phyloP scores from a whole-genome alignment of 2,113 vertebrate genomes.

The Chaenogobius annularis region DNA sequence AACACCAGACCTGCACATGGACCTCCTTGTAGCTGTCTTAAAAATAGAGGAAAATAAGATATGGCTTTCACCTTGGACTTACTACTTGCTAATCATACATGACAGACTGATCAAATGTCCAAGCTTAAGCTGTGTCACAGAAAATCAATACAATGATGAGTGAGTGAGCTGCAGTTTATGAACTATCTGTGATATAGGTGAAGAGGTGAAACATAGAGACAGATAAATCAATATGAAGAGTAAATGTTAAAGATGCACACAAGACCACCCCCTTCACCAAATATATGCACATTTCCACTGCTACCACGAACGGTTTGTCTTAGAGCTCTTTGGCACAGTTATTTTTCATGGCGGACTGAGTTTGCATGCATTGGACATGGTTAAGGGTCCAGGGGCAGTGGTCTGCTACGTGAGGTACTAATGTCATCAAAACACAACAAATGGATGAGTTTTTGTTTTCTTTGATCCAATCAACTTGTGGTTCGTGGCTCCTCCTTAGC shows the following conservation, averaged over 20 bases:
- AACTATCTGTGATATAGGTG: constrained; percentile 3
- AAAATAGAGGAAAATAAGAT: neutral
- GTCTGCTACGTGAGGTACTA: no score
- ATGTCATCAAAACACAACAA: no score
- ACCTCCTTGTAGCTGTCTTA: constrained; percentile 6
- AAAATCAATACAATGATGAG: constrained; percentile 32
- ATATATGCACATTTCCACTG: no score
- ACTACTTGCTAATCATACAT: constrained; percentile 32
- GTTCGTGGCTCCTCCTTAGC: no score
- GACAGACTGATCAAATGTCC: constrained; percentile 26
- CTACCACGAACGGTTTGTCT: no score
- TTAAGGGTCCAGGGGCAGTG: no score
- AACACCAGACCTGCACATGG: constrained; percentile 19
- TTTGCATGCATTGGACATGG: no score
- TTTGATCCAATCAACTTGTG: no score
- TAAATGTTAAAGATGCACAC: neutral
- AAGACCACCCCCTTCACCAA: neutral
- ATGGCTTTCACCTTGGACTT: constrained; percentile 16
- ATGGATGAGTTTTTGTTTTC: no score
- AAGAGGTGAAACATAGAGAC: constrained; percentile 12
- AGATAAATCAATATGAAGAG: constrained; percentile 4
- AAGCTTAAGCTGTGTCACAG: constrained; percentile 27
- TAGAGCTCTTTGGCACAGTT: no score
- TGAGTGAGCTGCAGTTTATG: constrained; percentile 4
- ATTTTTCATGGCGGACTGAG: no score